Percentiles rank a stretch among this genome's conserved stretches.
phyloP scores from a whole-genome alignment of 2,797 vertebrate genomes.

The Scyliorhinus canicula region DNA sequence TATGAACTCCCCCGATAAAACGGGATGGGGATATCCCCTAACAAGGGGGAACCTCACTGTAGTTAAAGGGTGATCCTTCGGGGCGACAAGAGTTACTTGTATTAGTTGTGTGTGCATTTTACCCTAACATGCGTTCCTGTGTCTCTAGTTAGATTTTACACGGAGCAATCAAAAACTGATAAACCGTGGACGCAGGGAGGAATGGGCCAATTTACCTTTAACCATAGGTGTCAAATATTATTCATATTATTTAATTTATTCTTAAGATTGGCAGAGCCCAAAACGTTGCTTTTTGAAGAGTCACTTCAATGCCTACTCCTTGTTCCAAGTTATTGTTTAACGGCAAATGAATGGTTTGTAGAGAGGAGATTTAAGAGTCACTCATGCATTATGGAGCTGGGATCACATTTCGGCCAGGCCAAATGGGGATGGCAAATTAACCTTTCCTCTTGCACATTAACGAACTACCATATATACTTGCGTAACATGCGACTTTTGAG shows the following conservation, averaged over 20 bases:
- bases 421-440: not conserved
- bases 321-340: not conserved
- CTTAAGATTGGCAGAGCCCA: not conserved
- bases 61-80: too few relatives aligned
- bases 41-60: too few relatives aligned
- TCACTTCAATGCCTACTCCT: not conserved
- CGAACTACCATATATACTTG: too few relatives aligned
- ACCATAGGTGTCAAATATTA: not conserved
- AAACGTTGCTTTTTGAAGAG: not conserved
- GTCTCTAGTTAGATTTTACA: too few relatives aligned
- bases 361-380: not conserved
- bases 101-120: too few relatives aligned
- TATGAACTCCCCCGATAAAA: too few relatives aligned
- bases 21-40: too few relatives aligned
- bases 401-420: not conserved
- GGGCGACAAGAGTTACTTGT: too few relatives aligned
- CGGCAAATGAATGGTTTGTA: not conserved
- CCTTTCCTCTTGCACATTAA: not conserved
- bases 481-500: too few relatives aligned
- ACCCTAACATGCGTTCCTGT: too few relatives aligned
- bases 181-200: not conserved
- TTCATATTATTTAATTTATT: too few relatives aligned
- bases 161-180: not conserved
- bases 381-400: not conserved
- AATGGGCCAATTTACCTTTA: not conserved